Base-by-base conservation (phyloP, 2,888 invertebrate species). In the Baccha elongata region DNA sequence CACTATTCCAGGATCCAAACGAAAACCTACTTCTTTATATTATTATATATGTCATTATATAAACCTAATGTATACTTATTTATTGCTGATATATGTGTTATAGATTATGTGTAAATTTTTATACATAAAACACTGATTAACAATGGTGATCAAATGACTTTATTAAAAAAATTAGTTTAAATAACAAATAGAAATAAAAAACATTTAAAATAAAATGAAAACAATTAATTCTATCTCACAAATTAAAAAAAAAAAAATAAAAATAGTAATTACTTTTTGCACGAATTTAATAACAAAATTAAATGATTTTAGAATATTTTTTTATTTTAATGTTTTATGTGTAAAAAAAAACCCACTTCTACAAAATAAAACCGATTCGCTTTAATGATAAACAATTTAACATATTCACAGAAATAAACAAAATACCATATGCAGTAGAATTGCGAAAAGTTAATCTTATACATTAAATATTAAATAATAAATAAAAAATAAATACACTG, bases 381-480 rank as follows among this genome's bases (percentile, higher is more conserved):
- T 83, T 83, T 83, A 83, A 73, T 64, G 76, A 83, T 76, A 48
- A 67, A 72, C 68, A 72, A 76, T 76, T 68, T 83, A 67, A 72
- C 68, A 72, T 83, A 83, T 68, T 83, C 53, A 55, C 11, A 53
- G 71, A 17, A 52, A 19, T 60, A 32, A 48, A 72, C 19, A 40
- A 32, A 32, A 52, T 44, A 29, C n/a, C 26, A n/a, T 53, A 79
- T 74, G 75, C 81, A 53, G 71, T 81, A 75, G 76, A 67, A 62
- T 62, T 72, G 71, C 72, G 67, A 46, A 65, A 35, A 76, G 64
- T 40, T 26, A 69, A 67, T 53, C 50, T 48, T 19, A 60, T 37
- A 40, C 55, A 67, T 62, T 32, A n/a, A n/a, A 62, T 32, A 58
- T 10, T 42, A 32, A 65, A 17, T 53, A 62, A 64, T 13, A 53